Evolutionary conservation across 2,888 invertebrate species (phyloP).

Genomic region (Xestia ashworthii): DNA sequence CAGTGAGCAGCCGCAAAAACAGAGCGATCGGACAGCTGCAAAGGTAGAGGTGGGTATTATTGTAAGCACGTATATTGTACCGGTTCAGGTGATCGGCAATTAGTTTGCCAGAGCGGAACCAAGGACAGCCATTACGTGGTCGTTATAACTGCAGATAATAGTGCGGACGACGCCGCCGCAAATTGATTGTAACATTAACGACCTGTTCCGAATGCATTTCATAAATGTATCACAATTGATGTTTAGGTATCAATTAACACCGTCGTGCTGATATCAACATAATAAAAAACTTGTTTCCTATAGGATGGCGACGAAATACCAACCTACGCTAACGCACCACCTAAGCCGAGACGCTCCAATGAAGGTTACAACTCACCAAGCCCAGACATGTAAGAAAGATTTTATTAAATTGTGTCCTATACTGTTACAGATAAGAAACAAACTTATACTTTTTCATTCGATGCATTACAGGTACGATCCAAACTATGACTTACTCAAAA

Average conservation of each 20-base stretch:
- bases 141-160: slow-evolving; percentile 83
- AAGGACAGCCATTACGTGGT: slow-evolving; percentile 84
- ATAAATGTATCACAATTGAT: slow-evolving; percentile 33
- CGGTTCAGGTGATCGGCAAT: slow-evolving; percentile 84
- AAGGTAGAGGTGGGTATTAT: slow-evolving; percentile 87
- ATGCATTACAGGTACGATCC: slow-evolving; percentile 88
- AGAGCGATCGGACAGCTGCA: slow-evolving; percentile 82
- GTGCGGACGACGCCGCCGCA: slow-evolving; percentile 68
- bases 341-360: slow-evolving; percentile 95
- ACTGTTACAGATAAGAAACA: slow-evolving; percentile 3
- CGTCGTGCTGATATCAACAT: not conserved
- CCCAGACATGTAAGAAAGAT: slow-evolving; percentile 90
- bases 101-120: slow-evolving; percentile 85
- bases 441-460: slow-evolving; percentile 39
- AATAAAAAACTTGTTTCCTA: slow-evolving; percentile 25
- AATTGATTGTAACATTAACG: slow-evolving; percentile 69
- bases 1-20: slow-evolving; percentile 84
- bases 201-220: slow-evolving; percentile 52
- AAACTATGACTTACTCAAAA: slow-evolving; percentile 89
- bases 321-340: slow-evolving; percentile 97
- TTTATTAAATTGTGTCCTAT: not conserved
- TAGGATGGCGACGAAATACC: slow-evolving; percentile 89
- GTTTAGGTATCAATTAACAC: slow-evolving; percentile 21
- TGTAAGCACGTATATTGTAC: slow-evolving; percentile 77
- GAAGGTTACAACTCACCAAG: slow-evolving; percentile 95